These are phyloP conservation scores for Clostera curtula DNA, from an alignment of 2,888 invertebrate genomes.

Conservation along the genomic window DNA sequence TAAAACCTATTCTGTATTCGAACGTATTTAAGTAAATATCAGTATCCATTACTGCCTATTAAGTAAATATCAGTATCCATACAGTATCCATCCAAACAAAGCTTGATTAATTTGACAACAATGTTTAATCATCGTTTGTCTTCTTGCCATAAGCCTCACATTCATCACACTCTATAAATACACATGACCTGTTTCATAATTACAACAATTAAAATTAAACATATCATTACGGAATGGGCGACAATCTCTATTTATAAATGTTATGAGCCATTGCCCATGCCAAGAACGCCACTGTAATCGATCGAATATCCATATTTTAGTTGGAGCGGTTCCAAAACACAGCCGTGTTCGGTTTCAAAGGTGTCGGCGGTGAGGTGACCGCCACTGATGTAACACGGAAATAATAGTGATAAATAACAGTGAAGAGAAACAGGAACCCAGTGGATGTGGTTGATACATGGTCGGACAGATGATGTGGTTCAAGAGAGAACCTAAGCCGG, in stretches of 20 bases:
- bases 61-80: no score
- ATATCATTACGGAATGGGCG: slow-evolving; percentile 11
- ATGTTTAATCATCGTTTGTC: no score
- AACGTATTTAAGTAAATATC: no score
- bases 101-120: no score
- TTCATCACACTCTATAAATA: slow-evolving; percentile 9
- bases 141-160: no score
- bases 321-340: slow-evolving; percentile 17
- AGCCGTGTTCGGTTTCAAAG: slow-evolving; percentile 11
- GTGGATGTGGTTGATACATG: slow-evolving; percentile 18
- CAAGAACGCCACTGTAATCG: slow-evolving; percentile 26
- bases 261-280: slow-evolving; percentile 13
- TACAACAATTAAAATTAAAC: slow-evolving; percentile 13
- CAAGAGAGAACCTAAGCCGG: slow-evolving; percentile 59
- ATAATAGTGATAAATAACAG: slow-evolving; percentile 11
- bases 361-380: slow-evolving; percentile 11
- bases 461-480: slow-evolving; percentile 65
- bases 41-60: no score
- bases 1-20: no score
- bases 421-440: not conserved
- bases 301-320: slow-evolving; percentile 20
- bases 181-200: slow-evolving; percentile 1
- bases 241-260: slow-evolving; percentile 22
- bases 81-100: no score
- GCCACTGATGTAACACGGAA: slow-evolving; percentile 11